These are phyloP conservation scores for Tupaia tana DNA, from an alignment of 2,113 vertebrate genomes.

Conservation along the genomic window DNA sequence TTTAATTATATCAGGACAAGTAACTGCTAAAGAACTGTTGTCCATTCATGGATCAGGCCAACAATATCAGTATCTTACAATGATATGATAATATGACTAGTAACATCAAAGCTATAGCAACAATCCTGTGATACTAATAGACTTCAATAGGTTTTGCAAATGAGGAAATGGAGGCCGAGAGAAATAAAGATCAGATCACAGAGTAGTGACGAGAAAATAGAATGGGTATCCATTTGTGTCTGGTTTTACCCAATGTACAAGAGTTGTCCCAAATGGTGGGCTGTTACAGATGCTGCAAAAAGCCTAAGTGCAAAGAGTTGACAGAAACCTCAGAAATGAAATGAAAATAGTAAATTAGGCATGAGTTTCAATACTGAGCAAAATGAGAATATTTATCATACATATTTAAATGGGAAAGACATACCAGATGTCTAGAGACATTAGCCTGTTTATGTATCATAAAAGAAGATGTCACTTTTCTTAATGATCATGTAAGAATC, in stretches of 20 bases:
- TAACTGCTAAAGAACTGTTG: neutral
- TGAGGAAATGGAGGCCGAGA: neutral
- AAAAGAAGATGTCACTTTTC: conserved; percentile 56
- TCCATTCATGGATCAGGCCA: neutral
- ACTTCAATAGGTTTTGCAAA: neutral
- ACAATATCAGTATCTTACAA: neutral
- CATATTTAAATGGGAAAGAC: conserved; percentile 46
- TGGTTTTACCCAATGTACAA: neutral
- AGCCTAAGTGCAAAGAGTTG: neutral
- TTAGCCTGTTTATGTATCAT: conserved; percentile 50
- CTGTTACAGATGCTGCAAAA: conserved; percentile 9
- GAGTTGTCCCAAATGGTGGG: neutral
- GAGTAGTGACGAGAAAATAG: neutral
- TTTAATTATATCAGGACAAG: neutral
- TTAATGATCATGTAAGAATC: conserved; percentile 60
- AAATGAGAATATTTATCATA: conserved; percentile 63
- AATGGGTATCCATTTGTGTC: neutral
- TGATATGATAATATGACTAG: neutral
- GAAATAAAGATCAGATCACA: neutral
- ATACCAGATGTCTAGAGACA: conserved; percentile 56
- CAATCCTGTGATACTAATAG: neutral
- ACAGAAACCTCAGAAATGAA: neutral
- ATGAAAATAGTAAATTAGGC: conserved; percentile 8
- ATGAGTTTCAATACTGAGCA: neutral
- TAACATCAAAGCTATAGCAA: neutral